phyloP scores from a whole-genome alignment of 2,797 vertebrate species.

The Erethizon dorsatum region DNA sequence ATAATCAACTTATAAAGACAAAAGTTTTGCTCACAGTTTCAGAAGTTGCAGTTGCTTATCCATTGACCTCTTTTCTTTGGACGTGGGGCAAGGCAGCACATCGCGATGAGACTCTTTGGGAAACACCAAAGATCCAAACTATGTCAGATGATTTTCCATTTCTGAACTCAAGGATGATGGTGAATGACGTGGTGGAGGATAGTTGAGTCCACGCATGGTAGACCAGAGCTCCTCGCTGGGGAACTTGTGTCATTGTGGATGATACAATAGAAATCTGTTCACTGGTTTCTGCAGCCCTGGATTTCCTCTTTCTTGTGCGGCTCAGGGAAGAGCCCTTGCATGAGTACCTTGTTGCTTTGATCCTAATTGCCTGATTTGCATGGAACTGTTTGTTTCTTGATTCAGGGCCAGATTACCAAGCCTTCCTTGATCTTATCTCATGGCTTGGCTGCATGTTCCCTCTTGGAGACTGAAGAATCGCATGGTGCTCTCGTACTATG shows the following conservation, averaged over 20 bases:
- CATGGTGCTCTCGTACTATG: fast-evolving
- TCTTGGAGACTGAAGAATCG: neutral
- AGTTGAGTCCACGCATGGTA: fast-evolving
- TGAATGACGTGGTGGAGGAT: fast-evolving
- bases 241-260: fast-evolving
- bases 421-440: too few relatives aligned
- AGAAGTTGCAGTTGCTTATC: neutral
- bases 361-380: too few relatives aligned
- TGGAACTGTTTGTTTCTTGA: neutral
- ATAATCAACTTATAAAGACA: neutral
- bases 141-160: too few relatives aligned
- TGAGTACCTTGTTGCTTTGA: fast-evolving
- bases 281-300: fast-evolving
- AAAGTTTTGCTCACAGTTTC: neutral
- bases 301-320: fast-evolving
- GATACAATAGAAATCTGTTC: fast-evolving
- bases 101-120: neutral
- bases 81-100: too few relatives aligned
- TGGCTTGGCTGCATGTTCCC: fast-evolving
- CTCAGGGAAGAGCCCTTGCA: too few relatives aligned
- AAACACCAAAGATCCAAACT: too few relatives aligned
- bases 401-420: neutral
- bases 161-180: neutral
- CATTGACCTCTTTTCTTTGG: too few relatives aligned
- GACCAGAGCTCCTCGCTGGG: fast-evolving